Percentiles rank a stretch among this genome's conserved stretches.
phyloP scores from a whole-genome alignment of 37 sponge, comb jelly and placozoan species.

The Bolinopsis microptera region DNA sequence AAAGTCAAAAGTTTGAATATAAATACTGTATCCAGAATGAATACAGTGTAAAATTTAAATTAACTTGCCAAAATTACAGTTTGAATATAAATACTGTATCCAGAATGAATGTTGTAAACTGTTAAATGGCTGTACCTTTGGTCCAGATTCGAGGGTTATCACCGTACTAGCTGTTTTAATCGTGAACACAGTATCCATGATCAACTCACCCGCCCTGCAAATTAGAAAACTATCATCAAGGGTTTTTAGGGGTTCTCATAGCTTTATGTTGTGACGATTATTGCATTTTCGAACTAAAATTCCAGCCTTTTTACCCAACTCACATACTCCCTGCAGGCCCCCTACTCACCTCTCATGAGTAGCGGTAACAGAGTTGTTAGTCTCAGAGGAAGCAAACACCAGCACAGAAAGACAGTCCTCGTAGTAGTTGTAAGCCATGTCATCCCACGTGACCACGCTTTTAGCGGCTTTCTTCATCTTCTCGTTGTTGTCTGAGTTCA shows the following conservation, averaged over 20 bases:
- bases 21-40: too few relatives aligned
- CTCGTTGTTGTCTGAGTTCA: neutral
- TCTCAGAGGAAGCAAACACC: neutral
- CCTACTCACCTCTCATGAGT: slow-evolving; percentile 26
- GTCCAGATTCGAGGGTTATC: neutral
- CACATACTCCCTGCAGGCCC: too few relatives aligned
- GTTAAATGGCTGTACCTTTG: too few relatives aligned
- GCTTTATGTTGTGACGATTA: too few relatives aligned
- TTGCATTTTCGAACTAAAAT: neutral
- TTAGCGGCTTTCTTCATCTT: neutral
- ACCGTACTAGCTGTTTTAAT: neutral
- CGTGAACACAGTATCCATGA: neutral
- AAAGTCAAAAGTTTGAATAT: too few relatives aligned
- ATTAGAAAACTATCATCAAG: neutral
- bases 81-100: too few relatives aligned
- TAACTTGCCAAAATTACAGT: too few relatives aligned
- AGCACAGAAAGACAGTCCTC: slow-evolving; percentile 51
- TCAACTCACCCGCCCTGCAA: neutral
- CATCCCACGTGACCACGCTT: slow-evolving; percentile 44
- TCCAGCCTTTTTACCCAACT: neutral
- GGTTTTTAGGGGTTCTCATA: too few relatives aligned
- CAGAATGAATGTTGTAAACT: too few relatives aligned
- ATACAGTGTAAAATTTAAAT: too few relatives aligned
- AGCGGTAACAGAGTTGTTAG: neutral
- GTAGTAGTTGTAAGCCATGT: neutral